Percentiles rank a stretch among this genome's conserved stretches.
Conservation (phyloP, 1,140 invertebrate genomes). For the Lepidurus arcticus region DNA sequence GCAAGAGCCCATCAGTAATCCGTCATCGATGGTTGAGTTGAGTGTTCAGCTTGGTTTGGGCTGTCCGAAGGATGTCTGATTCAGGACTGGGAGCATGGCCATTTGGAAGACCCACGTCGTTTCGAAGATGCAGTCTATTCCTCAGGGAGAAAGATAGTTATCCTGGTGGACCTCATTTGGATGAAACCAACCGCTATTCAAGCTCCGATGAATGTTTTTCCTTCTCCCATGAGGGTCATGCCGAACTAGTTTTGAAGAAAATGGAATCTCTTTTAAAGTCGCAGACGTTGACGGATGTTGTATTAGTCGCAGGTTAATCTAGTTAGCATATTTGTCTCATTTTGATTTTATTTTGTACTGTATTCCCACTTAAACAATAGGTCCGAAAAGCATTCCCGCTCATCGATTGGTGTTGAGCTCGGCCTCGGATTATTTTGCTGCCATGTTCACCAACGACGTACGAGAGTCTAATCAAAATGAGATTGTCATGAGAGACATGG, state of each 20-base stretch:
- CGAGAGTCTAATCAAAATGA: constrained; percentile 76
- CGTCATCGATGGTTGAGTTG: neutral
- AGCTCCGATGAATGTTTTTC: constrained; percentile 16
- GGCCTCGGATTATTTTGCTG: constrained; percentile 88
- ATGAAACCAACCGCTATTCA: constrained; percentile 23
- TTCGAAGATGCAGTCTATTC: neutral
- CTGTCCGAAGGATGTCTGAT: neutral
- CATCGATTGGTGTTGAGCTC: constrained; percentile 75
- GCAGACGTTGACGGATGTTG: constrained; percentile 32
- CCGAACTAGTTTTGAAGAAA: constrained; percentile 28
- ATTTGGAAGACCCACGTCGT: neutral
- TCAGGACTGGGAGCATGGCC: neutral
- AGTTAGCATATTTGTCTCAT: neutral
- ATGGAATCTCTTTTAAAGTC: constrained; percentile 31
- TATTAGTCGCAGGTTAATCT: constrained; percentile 33
- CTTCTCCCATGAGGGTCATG: constrained; percentile 31
- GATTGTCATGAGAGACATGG: constrained; percentile 73
- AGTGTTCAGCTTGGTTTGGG: neutral
- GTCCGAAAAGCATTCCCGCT: constrained; percentile 55
- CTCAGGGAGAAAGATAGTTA: constrained; percentile 12
- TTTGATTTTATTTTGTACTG: constrained; percentile 42
- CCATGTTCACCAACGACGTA: constrained; percentile 86
- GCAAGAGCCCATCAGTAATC: neutral
- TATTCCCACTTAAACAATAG: constrained; percentile 40
- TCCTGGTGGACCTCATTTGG: neutral